Base-by-base conservation (phyloP, 2,113 vertebrate species). In the Ondatra zibethicus region DNA sequence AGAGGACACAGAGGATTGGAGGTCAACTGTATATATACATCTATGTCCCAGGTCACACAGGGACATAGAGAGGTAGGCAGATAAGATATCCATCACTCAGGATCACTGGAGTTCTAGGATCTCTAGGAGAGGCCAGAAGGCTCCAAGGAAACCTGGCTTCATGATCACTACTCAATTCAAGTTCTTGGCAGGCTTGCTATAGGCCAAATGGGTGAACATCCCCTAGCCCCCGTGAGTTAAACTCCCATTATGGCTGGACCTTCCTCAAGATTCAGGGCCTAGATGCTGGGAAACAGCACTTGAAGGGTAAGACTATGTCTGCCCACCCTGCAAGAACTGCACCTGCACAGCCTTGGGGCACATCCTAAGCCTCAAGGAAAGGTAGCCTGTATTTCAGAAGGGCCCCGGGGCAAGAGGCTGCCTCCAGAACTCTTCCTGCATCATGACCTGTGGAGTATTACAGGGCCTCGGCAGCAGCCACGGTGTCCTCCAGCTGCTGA, bases 401-500 rank as follows among this genome's bases (percentile, higher is more conserved):
- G 39, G 13, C 19, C 55, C 47, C 3, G 1, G 0, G n/a, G 77
- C 68, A 82, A 42, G 66, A 55, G 14, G 77, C n/a, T 58, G 14
- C 36, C 13, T n/a, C n/a, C n/a, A 42, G 17, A 31, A 61, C 7
- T 13, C 72, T 61, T 45, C 17, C 39, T 52, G 29, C 31, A 52
- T 68, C 23, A 7, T 7, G 25, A n/a, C 33, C 23, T 87, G 16
- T 9, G 23, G 21, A n/a, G 42, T 7, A 1, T 80, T 86, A 93
- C 10, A 78, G 66, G 52, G 55, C 66, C 7, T 39, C 3, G 0
- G 47, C 3, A 10, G 66, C 31, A 2, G 12, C 14, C 42, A 97
- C 4, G 0, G 98, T 98, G 6, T 99, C 98, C 68, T 98, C 97
- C 97, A 99, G 99, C 95, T 98, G 99, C 97, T 98, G 98, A 27